phyloP scores from a whole-genome alignment of 1,140 invertebrate species.

The Aphelinus atriplicis region DNA sequence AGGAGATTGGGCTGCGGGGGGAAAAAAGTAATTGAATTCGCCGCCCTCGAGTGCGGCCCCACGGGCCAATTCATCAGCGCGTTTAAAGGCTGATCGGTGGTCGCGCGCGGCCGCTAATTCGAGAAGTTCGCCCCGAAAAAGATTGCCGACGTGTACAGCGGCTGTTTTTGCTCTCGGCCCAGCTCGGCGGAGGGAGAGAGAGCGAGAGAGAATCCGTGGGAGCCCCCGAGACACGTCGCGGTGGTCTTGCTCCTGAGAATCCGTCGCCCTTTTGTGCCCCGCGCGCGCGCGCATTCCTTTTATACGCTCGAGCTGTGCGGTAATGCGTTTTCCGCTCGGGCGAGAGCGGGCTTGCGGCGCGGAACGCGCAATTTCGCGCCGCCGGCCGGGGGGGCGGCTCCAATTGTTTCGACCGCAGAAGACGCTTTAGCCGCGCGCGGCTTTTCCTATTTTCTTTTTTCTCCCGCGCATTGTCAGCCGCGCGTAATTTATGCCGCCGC shows the following conservation, averaged over 20 bases:
- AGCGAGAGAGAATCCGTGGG: constrained; percentile 22
- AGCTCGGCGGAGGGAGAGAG: not conserved
- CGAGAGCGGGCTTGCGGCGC: too few relatives aligned
- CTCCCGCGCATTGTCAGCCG: too few relatives aligned
- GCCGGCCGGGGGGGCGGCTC: not conserved
- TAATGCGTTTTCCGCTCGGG: constrained; percentile 35
- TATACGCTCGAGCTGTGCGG: not conserved
- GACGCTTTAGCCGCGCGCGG: too few relatives aligned
- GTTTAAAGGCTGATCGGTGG: constrained; percentile 1
- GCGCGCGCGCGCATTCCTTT: not conserved
- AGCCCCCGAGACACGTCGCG: constrained; percentile 20
- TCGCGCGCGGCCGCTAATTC: constrained; percentile 26
- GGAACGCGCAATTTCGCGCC: constrained; percentile 28
- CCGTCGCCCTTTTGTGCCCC: not conserved
- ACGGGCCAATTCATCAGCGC: constrained; percentile 36
- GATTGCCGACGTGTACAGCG: not conserved
- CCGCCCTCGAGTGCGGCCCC: not conserved
- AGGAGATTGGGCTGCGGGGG: not conserved
- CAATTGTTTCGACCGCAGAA: constrained; percentile 24
- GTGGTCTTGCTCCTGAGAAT: constrained; percentile 37
- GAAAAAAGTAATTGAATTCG: constrained; percentile 40
- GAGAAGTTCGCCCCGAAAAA: constrained; percentile 25
- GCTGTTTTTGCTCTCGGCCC: too few relatives aligned
- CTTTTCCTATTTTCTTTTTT: too few relatives aligned
- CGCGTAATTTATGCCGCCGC: too few relatives aligned